These are phyloP conservation scores for Crocallis elinguaria DNA, from an alignment of 2,888 invertebrate species.

Conservation along the genomic window DNA sequence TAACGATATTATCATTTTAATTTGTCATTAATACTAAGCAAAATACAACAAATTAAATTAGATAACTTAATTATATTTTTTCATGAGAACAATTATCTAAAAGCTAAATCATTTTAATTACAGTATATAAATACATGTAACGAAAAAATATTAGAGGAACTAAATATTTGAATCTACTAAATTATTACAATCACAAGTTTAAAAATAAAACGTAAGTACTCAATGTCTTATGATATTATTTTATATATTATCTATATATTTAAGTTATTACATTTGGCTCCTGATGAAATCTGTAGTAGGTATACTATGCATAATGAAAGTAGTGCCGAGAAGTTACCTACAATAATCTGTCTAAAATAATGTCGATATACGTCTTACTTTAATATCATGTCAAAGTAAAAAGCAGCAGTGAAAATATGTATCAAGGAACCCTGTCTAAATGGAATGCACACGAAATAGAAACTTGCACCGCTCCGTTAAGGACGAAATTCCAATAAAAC, in stretches of 20 bases:
- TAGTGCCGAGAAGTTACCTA: constrained; percentile 50
- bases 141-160: constrained; percentile 78
- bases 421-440: constrained; percentile 43
- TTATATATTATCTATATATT: constrained; percentile 61
- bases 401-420: constrained; percentile 38
- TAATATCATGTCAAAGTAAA: constrained; percentile 8
- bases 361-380: background rate
- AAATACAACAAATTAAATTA: constrained; percentile 83
- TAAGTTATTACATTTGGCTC: constrained; percentile 81
- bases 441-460: constrained; percentile 44
- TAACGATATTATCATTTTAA: constrained; percentile 83
- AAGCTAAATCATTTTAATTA: constrained; percentile 67
- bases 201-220: constrained; percentile 72
- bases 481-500: constrained; percentile 49
- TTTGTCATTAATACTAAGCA: constrained; percentile 82
- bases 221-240: constrained; percentile 69
- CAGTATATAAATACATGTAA: constrained; percentile 77
- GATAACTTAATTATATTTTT: constrained; percentile 79
- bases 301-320: constrained; percentile 53
- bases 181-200: constrained; percentile 76
- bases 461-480: constrained; percentile 46
- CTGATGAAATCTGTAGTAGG: constrained; percentile 56
- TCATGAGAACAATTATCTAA: constrained; percentile 79
- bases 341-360: constrained; percentile 5
- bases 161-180: constrained; percentile 72